Evolutionary conservation across 2,888 invertebrate species (phyloP).

Genomic region (Tetranychus truncatus): DNA sequence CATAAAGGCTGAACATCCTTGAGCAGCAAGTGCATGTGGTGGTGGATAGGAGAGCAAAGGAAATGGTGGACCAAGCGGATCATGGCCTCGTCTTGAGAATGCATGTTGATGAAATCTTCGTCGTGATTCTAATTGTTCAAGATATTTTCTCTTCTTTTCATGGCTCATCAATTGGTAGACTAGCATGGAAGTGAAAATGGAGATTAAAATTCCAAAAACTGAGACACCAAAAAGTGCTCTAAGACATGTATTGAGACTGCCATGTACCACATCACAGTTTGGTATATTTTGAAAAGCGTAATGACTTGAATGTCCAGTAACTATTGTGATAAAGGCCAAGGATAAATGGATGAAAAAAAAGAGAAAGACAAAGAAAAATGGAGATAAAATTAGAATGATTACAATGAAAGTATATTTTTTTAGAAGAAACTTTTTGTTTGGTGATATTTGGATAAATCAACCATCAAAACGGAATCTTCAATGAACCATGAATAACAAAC

Average conservation of each 20-base stretch:
- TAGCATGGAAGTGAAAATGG: constrained; percentile 78
- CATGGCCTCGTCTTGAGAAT: background rate
- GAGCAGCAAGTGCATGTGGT: background rate
- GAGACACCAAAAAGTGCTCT: constrained; percentile 76
- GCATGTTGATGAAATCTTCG: constrained; percentile 14
- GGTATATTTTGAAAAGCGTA: constrained; percentile 69
- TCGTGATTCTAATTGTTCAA: constrained; percentile 48
- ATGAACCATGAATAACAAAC: too few relatives aligned
- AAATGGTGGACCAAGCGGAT: background rate
- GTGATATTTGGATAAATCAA: too few relatives aligned
- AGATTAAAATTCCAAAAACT: constrained; percentile 69
- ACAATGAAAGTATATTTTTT: too few relatives aligned
- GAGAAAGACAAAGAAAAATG: background rate
- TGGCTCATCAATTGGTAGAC: constrained; percentile 72
- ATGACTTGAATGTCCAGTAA: constrained; percentile 36
- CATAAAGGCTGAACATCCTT: background rate
- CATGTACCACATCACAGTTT: constrained; percentile 75
- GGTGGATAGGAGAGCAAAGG: background rate
- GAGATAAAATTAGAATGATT: background rate
- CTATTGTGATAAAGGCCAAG: constrained; percentile 32
- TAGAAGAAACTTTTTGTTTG: too few relatives aligned
- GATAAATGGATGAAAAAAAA: background rate
- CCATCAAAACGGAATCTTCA: too few relatives aligned
- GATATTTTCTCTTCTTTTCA: constrained; percentile 82
- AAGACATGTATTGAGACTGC: constrained; percentile 66